Conservation (phyloP, 2,888 invertebrate species). For the Poecilus cupreus region DNA sequence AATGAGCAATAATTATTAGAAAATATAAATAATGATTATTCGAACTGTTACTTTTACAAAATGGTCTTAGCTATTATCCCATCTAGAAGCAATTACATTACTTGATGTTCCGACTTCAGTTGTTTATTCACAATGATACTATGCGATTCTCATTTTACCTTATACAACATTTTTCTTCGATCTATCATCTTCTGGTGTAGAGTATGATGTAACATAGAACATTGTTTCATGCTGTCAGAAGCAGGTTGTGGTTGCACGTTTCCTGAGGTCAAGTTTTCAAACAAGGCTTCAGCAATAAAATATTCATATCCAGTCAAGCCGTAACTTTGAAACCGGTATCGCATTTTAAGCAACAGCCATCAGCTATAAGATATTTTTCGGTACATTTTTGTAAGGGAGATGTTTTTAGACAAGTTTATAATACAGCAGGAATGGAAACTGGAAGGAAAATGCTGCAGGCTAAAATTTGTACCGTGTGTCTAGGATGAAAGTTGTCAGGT, state of each 20-base stretch:
- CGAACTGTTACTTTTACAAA: too few relatives aligned
- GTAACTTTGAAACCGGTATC: conserved; percentile 13
- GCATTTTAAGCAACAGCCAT: conserved; percentile 18
- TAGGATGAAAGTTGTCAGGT: too few relatives aligned
- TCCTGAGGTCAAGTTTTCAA: conserved; percentile 3
- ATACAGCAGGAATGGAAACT: too few relatives aligned
- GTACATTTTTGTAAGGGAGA: neutral
- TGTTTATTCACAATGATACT: too few relatives aligned
- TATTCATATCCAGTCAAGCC: neutral
- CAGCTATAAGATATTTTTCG: neutral
- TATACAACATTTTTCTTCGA: neutral
- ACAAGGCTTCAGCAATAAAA: neutral
- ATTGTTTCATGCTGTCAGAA: neutral
- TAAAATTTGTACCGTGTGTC: too few relatives aligned
- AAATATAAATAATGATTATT: too few relatives aligned
- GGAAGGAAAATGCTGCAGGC: too few relatives aligned
- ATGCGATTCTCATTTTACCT: too few relatives aligned
- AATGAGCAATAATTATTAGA: too few relatives aligned
- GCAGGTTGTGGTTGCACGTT: neutral
- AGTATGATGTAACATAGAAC: neutral
- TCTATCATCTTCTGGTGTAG: neutral
- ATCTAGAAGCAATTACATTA: too few relatives aligned
- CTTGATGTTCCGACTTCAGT: too few relatives aligned
- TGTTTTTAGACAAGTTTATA: neutral
- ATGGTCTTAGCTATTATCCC: too few relatives aligned